A percentile compares a stretch with the other conserved stretches of the same genome.
Evolutionary conservation across 2,888 invertebrate species (phyloP).

Genomic region (Entomobrya multifasciata): DNA sequence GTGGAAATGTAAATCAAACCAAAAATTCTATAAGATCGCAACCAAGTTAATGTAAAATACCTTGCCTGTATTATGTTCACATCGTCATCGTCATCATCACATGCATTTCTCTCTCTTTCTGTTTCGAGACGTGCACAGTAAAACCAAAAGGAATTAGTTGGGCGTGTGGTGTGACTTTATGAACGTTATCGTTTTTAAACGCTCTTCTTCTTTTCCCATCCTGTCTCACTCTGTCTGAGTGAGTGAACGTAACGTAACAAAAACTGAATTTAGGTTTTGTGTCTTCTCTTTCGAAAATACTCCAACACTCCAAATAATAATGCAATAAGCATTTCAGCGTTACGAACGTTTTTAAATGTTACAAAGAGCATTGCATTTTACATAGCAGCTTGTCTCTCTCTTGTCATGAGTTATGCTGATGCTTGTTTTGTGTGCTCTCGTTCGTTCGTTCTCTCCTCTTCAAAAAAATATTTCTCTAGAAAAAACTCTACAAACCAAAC

Average conservation of each 20-base stretch:
- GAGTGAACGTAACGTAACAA: background rate
- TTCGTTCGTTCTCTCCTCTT: too few species aligned
- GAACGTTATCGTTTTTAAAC: constrained; percentile 44
- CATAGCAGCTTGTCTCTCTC: too few species aligned
- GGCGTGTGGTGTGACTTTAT: constrained; percentile 58
- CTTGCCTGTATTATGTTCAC: too few species aligned
- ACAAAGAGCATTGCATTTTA: constrained; percentile 1
- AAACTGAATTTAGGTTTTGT: constrained; percentile 67
- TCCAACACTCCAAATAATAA: background rate
- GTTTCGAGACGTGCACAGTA: background rate
- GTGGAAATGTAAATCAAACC: too few species aligned
- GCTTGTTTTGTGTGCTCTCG: too few species aligned
- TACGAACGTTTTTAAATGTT: constrained; percentile 4
- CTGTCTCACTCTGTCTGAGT: constrained; percentile 6
- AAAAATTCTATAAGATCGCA: too few species aligned
- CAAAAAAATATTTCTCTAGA: too few species aligned
- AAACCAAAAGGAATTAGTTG: constrained; percentile 43
- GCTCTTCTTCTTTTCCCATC: constrained; percentile 1
- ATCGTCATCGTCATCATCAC: too few species aligned
- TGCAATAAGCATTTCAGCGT: constrained; percentile 8
- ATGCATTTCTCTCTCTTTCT: background rate
- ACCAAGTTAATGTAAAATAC: too few species aligned
- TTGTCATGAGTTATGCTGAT: constrained; percentile 37
- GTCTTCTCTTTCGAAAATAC: constrained; percentile 14
- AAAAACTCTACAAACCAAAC: too few species aligned